Evolutionary conservation across 2,888 invertebrate genomes (phyloP), one percentile per base, ranked within the genome.

Genomic region (Timema podura): DNA sequence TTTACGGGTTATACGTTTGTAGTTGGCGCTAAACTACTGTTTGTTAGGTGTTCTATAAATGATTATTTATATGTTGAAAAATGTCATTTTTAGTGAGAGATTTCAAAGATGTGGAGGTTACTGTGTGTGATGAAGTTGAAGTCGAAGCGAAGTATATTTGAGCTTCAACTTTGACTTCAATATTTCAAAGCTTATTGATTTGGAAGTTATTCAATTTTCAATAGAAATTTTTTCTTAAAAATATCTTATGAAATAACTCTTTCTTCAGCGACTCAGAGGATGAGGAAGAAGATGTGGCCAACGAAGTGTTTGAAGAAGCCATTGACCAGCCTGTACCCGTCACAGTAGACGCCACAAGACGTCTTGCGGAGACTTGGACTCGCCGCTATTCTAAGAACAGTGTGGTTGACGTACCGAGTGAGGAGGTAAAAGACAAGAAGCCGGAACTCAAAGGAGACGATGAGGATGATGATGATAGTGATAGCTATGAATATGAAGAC

Each of bases 361-460:
- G 88, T 76, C 82, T 90, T 76, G 89, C 89, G 0, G 88, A 89
- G 75, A 86, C 88, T 73, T 90, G 89, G 87, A 89, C 89, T 61
- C 80, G 85, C 69, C 81, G 86, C 47, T 87, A 87, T 76, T 82
- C 83, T 6, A 76, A 76, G 48, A 76, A 75, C n/a, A 70, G 65
- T 16, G 69, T 67, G 59, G 69, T 65, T 48, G 68, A 49, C 46
- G 54, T 65, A 51, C 68, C 69, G 51, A 71, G 54, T 11, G 67
- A 70, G 65, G 73, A 68, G 30, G 72, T 74, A 68, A 75, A 75
- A 13, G 70, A 71, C 11, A 66, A 61, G 54, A 66, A 66, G 44
- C 15, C 9, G 48, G 61, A 68, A 30, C 70, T 16, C n/a, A 67
- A 72, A 67, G 72, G 70, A 44, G 73, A 74, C 6, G 69, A 69